Percentiles rank a stretch among this genome's conserved stretches.
Conservation (phyloP, 2,797 vertebrate genomes). For the Macropodus opercularis region DNA sequence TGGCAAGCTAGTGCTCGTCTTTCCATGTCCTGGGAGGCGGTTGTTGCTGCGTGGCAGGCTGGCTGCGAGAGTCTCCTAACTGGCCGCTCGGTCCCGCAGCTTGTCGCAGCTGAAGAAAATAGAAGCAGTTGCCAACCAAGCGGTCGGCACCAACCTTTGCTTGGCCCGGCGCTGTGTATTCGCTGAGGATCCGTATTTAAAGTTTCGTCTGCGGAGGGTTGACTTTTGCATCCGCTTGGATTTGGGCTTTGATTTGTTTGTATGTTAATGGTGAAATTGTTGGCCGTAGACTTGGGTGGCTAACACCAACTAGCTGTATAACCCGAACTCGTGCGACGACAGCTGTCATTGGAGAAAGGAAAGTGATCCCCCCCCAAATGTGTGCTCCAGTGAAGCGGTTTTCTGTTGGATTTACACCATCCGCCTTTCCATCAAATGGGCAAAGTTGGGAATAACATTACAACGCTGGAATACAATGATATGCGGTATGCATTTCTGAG, state of each 20-base stretch:
- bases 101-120: slow-evolving; percentile 82
- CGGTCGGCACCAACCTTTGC: slow-evolving; percentile 57
- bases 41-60: slow-evolving; percentile 75
- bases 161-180: slow-evolving; percentile 37
- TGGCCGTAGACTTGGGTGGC: slow-evolving; percentile 74
- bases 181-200: slow-evolving; percentile 44
- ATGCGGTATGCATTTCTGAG: slow-evolving; percentile 76
- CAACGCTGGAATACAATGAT: slow-evolving; percentile 72
- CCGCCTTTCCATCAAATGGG: slow-evolving; percentile 76
- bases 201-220: slow-evolving; percentile 42
- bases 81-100: slow-evolving; percentile 77
- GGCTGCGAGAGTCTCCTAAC: slow-evolving; percentile 70
- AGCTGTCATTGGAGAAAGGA: slow-evolving; percentile 84
- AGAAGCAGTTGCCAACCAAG: slow-evolving; percentile 77
- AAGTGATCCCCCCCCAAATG: slow-evolving; percentile 77
- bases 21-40: slow-evolving; percentile 52
- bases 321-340: slow-evolving; percentile 81
- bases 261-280: slow-evolving; percentile 60
- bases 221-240: slow-evolving; percentile 44
- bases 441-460: slow-evolving; percentile 76
- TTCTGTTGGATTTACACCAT: slow-evolving; percentile 72
- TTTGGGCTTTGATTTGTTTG: slow-evolving; percentile 31
- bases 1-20: slow-evolving; percentile 50
- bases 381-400: slow-evolving; percentile 58
- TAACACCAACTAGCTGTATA: slow-evolving; percentile 77